phyloP scores from a whole-genome alignment of 1,140 invertebrate species.

The Papilio dardanus region DNA sequence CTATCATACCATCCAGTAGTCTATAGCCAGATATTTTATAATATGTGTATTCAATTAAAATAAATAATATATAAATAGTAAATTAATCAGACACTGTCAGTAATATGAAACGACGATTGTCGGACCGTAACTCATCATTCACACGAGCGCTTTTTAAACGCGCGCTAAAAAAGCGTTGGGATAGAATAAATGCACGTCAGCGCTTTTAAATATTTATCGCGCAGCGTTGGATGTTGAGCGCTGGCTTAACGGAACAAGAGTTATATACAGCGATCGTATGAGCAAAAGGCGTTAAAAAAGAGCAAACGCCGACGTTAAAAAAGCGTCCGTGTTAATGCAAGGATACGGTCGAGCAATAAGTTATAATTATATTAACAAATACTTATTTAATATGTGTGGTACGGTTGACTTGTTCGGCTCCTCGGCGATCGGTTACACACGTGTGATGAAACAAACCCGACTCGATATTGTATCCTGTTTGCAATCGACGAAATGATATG shows the following conservation, averaged over 20 bases:
- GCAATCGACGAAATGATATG: background rate
- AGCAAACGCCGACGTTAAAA: too few relatives aligned
- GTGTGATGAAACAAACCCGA: background rate
- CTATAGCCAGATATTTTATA: background rate
- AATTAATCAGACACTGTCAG: background rate
- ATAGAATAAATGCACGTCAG: too few relatives aligned
- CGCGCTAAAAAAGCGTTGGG: too few relatives aligned
- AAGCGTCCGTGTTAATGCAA: too few relatives aligned
- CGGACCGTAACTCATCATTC: background rate
- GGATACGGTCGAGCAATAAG: background rate
- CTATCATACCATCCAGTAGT: background rate
- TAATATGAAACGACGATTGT: background rate
- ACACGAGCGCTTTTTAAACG: too few relatives aligned
- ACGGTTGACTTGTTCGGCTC: background rate
- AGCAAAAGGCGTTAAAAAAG: too few relatives aligned
- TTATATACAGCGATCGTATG: too few relatives aligned
- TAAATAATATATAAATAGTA: background rate
- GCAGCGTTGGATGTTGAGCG: too few relatives aligned
- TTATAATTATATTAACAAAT: slow-evolving; percentile 5
- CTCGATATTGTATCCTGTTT: background rate
- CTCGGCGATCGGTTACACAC: background rate
- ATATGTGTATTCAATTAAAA: background rate
- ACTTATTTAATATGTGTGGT: background rate
- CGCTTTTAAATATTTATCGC: too few relatives aligned
- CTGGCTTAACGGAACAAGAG: too few relatives aligned